Conservation (phyloP, 2,113 vertebrate species). For the Amphiprion percula region DNA sequence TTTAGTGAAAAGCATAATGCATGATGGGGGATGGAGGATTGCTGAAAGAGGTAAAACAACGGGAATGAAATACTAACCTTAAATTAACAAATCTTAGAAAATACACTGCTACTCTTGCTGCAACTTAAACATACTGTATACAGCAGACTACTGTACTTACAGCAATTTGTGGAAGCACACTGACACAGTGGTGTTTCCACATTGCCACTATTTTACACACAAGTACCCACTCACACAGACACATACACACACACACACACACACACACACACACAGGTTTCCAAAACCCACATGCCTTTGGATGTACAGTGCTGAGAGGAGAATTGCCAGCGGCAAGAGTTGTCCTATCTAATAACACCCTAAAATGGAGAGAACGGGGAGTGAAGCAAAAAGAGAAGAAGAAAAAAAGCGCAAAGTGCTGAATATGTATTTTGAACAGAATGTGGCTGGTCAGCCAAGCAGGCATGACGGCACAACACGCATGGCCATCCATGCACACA, state of each 20-base stretch:
- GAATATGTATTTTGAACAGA: slow-evolving; percentile 69
- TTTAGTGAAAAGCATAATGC: slow-evolving; percentile 26
- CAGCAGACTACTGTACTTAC: slow-evolving; percentile 4
- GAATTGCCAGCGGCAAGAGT: slow-evolving; percentile 66
- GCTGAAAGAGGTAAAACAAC: background rate
- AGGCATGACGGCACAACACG: slow-evolving; percentile 54
- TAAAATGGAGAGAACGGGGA: slow-evolving; percentile 61
- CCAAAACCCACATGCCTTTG: slow-evolving; percentile 72
- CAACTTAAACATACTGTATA: slow-evolving; percentile 13
- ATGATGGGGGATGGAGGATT: slow-evolving; percentile 24
- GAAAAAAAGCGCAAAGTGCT: slow-evolving; percentile 57
- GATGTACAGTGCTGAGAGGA: slow-evolving; percentile 71
- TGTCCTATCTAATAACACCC: slow-evolving; percentile 76
- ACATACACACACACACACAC: slow-evolving; percentile 29
- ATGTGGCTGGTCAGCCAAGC: slow-evolving; percentile 42
- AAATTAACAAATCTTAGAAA: slow-evolving; percentile 40
- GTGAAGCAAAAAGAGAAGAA: slow-evolving; percentile 33
- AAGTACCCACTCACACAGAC: slow-evolving; percentile 17
- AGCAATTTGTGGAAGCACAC: background rate
- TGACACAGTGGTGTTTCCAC: slow-evolving; percentile 15
- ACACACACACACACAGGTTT: slow-evolving; percentile 46
- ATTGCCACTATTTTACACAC: slow-evolving; percentile 25
- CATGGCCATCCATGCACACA: slow-evolving; percentile 46
- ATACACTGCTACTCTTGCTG: slow-evolving; percentile 1
- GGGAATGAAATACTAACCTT: slow-evolving; percentile 11